Conservation (phyloP, 2,113 vertebrate genomes). For the Ellobius talpinus region DNA sequence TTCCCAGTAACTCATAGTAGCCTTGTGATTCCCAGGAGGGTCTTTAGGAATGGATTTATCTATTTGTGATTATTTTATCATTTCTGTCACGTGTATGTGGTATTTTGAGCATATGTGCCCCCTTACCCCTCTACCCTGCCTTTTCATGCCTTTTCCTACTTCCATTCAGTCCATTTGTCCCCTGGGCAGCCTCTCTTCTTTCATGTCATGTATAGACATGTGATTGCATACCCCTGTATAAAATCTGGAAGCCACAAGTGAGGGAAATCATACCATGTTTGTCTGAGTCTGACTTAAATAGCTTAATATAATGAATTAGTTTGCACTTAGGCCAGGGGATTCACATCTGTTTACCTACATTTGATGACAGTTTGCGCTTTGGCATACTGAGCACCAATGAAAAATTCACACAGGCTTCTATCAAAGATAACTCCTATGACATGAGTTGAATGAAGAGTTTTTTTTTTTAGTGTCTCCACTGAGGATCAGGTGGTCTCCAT, state of each 20-base stretch:
- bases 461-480: not conserved
- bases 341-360: not conserved
- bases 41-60: not conserved
- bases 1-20: not conserved
- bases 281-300: not conserved
- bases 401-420: not conserved
- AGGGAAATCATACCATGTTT: not conserved
- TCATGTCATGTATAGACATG: not conserved
- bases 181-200: not conserved
- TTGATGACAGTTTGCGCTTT: not conserved
- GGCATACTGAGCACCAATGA: not conserved
- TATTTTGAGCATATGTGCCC: not conserved
- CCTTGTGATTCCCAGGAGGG: not conserved
- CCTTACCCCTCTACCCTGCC: not conserved
- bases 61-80: not conserved
- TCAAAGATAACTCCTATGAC: not conserved
- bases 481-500: not conserved
- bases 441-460: not conserved
- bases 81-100: not conserved
- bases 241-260: not conserved
- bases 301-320: not conserved
- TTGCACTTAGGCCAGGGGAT: not conserved
- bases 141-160: not conserved
- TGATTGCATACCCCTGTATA: not conserved
- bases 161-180: not conserved